Conservation (phyloP, 2,888 invertebrate species). For the Sinotaia quadrata region DNA sequence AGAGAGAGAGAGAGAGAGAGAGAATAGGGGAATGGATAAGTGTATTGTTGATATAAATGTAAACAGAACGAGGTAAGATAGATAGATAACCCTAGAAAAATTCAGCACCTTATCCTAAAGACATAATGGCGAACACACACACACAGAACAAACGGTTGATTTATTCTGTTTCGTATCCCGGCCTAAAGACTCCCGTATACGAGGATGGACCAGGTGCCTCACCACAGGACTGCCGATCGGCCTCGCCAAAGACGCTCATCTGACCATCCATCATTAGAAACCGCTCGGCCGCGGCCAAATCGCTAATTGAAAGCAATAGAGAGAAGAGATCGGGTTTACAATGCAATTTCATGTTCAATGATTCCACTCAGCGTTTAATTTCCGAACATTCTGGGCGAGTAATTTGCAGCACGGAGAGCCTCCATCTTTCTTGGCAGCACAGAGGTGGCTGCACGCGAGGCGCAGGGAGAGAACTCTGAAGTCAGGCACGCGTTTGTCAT, state of each 20-base stretch:
- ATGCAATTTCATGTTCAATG: constrained; percentile 35
- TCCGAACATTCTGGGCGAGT: constrained; percentile 32
- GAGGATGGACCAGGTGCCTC: constrained; percentile 13
- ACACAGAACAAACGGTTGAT: too few relatives aligned
- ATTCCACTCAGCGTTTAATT: constrained; percentile 36
- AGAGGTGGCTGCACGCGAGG: constrained; percentile 25
- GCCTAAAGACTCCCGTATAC: too few relatives aligned
- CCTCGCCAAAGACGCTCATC: constrained; percentile 11
- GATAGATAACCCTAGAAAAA: too few relatives aligned
- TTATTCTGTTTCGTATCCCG: too few relatives aligned
- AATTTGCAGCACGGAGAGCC: constrained; percentile 26
- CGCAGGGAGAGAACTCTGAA: background rate
- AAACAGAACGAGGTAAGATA: too few relatives aligned
- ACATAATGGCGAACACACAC: too few relatives aligned
- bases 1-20: too few relatives aligned
- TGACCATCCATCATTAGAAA: constrained; percentile 10
- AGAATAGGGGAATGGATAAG: too few relatives aligned
- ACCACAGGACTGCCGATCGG: background rate
- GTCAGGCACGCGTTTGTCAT: background rate
- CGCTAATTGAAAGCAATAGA: constrained; percentile 33
- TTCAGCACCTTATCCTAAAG: too few relatives aligned
- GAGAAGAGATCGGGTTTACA: constrained; percentile 33
- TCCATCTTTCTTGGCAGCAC: constrained; percentile 9
- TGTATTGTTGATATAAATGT: too few relatives aligned
- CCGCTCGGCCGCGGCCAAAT: constrained; percentile 19